Evolutionary conservation across 2,888 invertebrate species (phyloP).

Genomic region (Agrilus biguttatus): DNA sequence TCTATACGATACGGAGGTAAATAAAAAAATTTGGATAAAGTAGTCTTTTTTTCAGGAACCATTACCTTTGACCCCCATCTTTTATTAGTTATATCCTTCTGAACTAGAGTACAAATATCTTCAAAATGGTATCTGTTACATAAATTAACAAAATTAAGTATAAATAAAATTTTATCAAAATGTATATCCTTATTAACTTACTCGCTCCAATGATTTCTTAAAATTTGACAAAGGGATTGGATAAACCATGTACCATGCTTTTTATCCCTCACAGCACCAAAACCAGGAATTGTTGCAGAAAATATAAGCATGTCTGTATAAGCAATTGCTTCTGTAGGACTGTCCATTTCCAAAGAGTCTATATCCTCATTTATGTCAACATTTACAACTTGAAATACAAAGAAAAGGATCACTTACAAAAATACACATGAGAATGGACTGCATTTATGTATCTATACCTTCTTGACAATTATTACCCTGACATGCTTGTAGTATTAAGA

Average conservation of each 20-base stretch:
- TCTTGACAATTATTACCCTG: conserved; percentile 30
- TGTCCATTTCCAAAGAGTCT: conserved; percentile 11
- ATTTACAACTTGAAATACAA: conserved; percentile 5
- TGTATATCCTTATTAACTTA: conserved; percentile 9
- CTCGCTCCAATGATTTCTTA: conserved; percentile 15
- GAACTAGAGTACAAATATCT: conserved; percentile 20
- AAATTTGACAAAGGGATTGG: conserved; percentile 21
- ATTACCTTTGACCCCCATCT: conserved; percentile 13
- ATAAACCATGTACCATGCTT: conserved; percentile 26
- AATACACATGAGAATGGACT: conserved; percentile 1
- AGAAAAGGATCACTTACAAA: conserved; percentile 2
- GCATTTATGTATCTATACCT: conserved; percentile 11
- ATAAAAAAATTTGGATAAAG: conserved; percentile 8
- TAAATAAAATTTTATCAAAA: background rate
- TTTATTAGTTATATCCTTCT: conserved; percentile 13
- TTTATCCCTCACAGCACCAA: conserved; percentile 22
- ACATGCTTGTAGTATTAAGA: conserved; percentile 43
- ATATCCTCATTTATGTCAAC: conserved; percentile 2
- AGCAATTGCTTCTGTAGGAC: conserved; percentile 10
- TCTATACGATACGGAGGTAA: conserved; percentile 1
- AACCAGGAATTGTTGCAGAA: conserved; percentile 26
- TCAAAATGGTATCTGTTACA: conserved; percentile 18
- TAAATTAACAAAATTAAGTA: background rate
- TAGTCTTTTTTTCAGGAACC: conserved; percentile 8
- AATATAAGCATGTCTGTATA: conserved; percentile 21